Evolutionary conservation across 53 echinoderm and acorn worm genomes (phyloP), one percentile per base, ranked within the genome.

Genomic region (Paelopatides confundens): DNA sequence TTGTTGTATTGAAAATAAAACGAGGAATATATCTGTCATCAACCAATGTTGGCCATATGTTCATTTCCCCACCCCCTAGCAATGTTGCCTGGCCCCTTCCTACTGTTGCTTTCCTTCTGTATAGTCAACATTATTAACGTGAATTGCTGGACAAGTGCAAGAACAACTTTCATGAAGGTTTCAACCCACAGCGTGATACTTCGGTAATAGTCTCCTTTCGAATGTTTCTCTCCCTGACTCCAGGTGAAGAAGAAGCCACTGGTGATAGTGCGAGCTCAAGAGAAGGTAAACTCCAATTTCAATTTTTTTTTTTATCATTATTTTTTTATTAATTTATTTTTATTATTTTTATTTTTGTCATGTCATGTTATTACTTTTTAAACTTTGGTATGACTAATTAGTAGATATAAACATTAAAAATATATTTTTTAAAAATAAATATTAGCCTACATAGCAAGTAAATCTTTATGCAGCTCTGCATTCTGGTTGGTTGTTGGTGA

Each of bases 141-240:
- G 84, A 90, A 85, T 88, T 93, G 94, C 89, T 92, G 94, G 96
- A 93, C 96, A 96, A 96, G 96, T 94, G 96, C 96, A 96, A 94
- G 96, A 93, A 53, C 65, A 58, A 50, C 82, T 51, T 77, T 85
- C 76, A 71, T 43, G 62, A 91, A 64, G 84, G 84, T 83, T 83
- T 64, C 63, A 83, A 83, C 84, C 84, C 84, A 64, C 84, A 83
- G 84, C 84, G 88, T 95, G 91, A 93, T 95, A 91, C 95, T 93
- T 87, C 89, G 91, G 96, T 94, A 96, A 94, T 94, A 96, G 96
- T 96, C 82, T 96, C 96, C 81, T 94, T 96, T 51, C 92, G 81
- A 88, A 84, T 96, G 79, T 96, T 96, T 92, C 90, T 96, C 77
- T 96, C 94, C 63, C 90, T 96, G 38, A 94, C 92, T 90, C 92